Conservation (phyloP, 2,797 vertebrate genomes). For the Mallotus villosus region DNA sequence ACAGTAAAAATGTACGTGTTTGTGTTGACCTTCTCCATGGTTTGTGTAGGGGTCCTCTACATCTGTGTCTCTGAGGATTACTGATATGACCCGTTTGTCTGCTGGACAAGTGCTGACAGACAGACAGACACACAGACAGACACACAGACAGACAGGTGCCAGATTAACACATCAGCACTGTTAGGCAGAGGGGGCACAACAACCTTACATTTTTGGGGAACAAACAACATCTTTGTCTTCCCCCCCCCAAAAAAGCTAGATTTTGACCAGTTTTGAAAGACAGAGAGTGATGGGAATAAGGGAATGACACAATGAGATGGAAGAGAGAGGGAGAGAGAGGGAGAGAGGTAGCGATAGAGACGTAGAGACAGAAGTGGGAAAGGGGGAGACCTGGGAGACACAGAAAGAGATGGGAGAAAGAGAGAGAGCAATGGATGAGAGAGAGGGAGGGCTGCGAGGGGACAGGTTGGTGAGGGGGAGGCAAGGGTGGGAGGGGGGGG, state of each 20-base stretch:
- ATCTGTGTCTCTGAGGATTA: slow-evolving; percentile 76
- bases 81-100: slow-evolving; percentile 77
- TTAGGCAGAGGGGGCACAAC: background rate
- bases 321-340: too few species aligned
- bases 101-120: slow-evolving; percentile 78
- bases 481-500: background rate
- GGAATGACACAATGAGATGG: too few species aligned
- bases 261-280: too few species aligned
- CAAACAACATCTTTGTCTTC: too few species aligned
- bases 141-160: slow-evolving; percentile 30
- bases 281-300: too few species aligned
- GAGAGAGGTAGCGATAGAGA: background rate
- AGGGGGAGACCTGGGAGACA: background rate
- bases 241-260: too few species aligned
- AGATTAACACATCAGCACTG: slow-evolving; percentile 68
- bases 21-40: slow-evolving; percentile 65
- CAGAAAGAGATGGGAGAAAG: background rate
- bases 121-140: slow-evolving; percentile 29
- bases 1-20: slow-evolving; percentile 20
- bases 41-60: slow-evolving; percentile 68
- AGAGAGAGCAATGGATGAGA: background rate
- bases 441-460: background rate
- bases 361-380: background rate
- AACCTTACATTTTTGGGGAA: too few species aligned
- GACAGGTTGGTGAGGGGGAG: background rate